phyloP scores from a whole-genome alignment of 2,888 invertebrate species.

The Idaea dimidiata region DNA sequence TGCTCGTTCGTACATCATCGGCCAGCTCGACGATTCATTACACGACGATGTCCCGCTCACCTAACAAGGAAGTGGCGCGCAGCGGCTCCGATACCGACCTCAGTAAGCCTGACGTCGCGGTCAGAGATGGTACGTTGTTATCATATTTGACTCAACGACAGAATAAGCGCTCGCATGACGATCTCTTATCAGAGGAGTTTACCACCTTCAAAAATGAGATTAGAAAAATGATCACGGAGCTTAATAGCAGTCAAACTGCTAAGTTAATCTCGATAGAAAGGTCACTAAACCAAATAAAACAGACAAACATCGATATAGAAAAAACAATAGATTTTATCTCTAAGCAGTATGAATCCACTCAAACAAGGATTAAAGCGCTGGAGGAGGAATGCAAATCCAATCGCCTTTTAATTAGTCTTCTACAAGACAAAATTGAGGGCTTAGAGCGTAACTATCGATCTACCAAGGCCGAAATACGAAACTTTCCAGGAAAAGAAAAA shows the following conservation, averaged over 20 bases:
- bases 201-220: background rate
- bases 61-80: background rate
- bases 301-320: background rate
- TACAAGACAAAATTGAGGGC: background rate
- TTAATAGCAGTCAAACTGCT: background rate
- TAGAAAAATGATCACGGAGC: background rate
- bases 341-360: no score
- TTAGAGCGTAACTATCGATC: background rate
- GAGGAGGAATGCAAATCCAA: background rate
- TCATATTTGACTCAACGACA: background rate
- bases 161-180: background rate
- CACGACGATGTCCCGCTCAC: no score
- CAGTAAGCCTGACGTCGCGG: background rate
- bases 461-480: background rate
- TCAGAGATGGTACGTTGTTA: background rate
- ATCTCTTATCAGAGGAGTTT: background rate
- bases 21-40: no score
- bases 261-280: background rate
- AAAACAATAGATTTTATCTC: background rate
- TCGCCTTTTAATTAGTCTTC: background rate
- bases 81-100: background rate
- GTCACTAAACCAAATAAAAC: background rate
- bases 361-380: background rate
- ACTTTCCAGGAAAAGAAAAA: no score
- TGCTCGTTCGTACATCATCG: background rate